Evolutionary conservation across 2,113 vertebrate genomes (phyloP), one percentile per base, ranked within the genome.

Genomic region (Lasiurus borealis): DNA sequence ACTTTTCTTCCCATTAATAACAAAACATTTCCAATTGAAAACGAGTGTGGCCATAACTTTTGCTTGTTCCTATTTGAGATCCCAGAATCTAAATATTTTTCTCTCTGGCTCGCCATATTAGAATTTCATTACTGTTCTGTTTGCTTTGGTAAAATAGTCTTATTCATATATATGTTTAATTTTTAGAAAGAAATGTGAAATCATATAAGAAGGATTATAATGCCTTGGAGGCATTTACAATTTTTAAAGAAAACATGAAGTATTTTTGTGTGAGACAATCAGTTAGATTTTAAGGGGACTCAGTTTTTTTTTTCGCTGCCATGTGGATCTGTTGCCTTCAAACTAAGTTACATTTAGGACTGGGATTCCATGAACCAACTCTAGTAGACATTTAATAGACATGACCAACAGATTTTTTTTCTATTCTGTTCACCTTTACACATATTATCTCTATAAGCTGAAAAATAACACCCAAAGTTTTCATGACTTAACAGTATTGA

Each of bases 1-100:
- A 90, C 19, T 88, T 91, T 89, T 46, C 16, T 90, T 14, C 52
- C 40, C 54, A 82, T 93, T 88, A 95, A 95, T 85, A 93, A 78
- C 54, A 88, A 92, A 95, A 19, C 23, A 11, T 75, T 95, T 97
- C 27, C 68, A 88, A 5, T 16, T 64, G 57, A 54, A 68, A 92
- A 75, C 50, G 29, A 84, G 2, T 69, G 16, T 89, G 48, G 54
- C 27, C 50, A 88, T 90, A 85, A 92, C 23, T 88, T 95, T 88
- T 86, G 3, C 40, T 92, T 94, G 52, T 15, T 73, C 44, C 69
- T 46, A 62, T 85, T 73, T 88, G 46, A 19, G 48, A 68, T 90
- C 90, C 36, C 27, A 90, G 50, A 13, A 90, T 81, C 21, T 73
- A 82, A 76, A 31, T 8, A 19, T 82, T 82, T 89, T 85, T 72